phyloP scores from a whole-genome alignment of 2,888 invertebrate species.

The Epinotia nisella region DNA sequence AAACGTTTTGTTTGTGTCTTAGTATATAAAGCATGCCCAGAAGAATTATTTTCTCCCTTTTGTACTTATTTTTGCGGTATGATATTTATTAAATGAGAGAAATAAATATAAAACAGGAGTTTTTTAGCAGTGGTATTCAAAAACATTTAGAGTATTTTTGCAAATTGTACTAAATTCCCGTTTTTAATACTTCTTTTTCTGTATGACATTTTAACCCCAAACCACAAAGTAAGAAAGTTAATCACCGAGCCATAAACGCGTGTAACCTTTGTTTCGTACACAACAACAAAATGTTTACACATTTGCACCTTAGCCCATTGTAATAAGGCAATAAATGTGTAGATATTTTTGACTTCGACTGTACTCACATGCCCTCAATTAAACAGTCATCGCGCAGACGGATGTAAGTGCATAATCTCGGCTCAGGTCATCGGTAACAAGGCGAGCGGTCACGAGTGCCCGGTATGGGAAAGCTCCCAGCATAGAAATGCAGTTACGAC shows the following conservation, averaged over 20 bases:
- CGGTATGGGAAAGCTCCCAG: constrained; percentile 84
- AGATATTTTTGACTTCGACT: not conserved
- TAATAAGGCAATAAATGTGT: not conserved
- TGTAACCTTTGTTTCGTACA: constrained; percentile 37
- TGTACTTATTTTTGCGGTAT: no score
- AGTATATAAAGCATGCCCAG: no score
- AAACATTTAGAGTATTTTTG: not conserved
- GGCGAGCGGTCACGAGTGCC: constrained; percentile 81
- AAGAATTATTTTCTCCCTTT: no score
- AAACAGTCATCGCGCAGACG: constrained; percentile 80
- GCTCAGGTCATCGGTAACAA: constrained; percentile 81
- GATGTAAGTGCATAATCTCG: constrained; percentile 82
- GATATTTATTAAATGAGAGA: no score
- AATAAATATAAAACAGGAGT: no score
- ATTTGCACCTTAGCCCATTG: not conserved
- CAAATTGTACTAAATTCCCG: not conserved
- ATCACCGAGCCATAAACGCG: constrained; percentile 30
- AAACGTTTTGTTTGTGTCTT: no score
- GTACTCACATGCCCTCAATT: constrained; percentile 74
- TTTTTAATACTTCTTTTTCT: not conserved
- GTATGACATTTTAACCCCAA: constrained; percentile 9
- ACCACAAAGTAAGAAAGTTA: constrained; percentile 30
- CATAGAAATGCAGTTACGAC: constrained; percentile 77
- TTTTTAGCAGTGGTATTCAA: no score
- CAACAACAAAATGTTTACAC: not conserved